phyloP scores from a whole-genome alignment of 2,888 invertebrate genomes.

The Caenorhabditis parvicauda region DNA sequence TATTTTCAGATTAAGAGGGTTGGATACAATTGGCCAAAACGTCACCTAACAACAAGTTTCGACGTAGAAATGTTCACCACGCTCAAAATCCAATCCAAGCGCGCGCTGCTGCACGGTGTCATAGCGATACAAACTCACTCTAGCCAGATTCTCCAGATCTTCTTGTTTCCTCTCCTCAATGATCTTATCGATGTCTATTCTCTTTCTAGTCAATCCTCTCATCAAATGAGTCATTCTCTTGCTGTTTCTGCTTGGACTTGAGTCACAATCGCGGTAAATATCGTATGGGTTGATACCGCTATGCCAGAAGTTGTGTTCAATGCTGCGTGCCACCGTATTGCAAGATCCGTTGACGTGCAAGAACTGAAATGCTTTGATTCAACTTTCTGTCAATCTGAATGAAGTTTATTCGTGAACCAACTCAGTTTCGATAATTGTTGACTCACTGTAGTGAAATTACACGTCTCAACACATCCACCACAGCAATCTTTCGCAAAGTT shows the following conservation, averaged over 20 bases:
- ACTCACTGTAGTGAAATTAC: conserved; percentile 50
- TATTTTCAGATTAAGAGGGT: no score
- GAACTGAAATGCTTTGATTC: not conserved
- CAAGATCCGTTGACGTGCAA: conserved; percentile 41
- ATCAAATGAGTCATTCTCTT: conserved; percentile 46
- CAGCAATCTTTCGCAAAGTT: conserved; percentile 56
- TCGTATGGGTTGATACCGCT: conserved; percentile 60
- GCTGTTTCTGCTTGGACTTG: conserved; percentile 54
- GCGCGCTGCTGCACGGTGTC: no score
- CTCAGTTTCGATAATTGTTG: not conserved
- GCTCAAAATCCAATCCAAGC: no score
- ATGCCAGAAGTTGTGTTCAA: conserved; percentile 61
- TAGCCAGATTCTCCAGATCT: no score
- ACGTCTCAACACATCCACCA: conserved; percentile 55
- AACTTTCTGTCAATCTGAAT: not conserved
- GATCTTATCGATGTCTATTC: conserved; percentile 19
- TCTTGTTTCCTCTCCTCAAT: no score
- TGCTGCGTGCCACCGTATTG: conserved; percentile 54
- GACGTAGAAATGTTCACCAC: no score
- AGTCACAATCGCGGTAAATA: conserved; percentile 54
- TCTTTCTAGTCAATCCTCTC: conserved; percentile 37
- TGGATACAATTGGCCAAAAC: no score
- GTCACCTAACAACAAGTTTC: no score
- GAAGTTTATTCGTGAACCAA: no score
- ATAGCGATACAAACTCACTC: not conserved